Base-by-base conservation (phyloP, 2,113 vertebrate genomes). In the Eulemur macaco region DNA sequence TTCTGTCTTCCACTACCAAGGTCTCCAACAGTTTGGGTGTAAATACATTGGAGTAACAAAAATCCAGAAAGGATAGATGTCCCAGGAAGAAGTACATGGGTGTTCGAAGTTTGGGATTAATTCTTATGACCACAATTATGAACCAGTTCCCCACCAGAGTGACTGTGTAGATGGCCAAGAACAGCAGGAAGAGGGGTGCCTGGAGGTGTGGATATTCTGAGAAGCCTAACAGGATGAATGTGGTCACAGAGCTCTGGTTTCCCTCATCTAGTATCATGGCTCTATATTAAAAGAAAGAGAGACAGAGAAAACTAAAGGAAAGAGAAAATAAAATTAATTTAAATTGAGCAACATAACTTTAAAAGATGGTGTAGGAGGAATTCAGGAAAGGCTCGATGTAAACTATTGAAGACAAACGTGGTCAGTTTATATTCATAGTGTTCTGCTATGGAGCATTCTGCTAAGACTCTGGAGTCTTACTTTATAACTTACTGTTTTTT, bases 1-100 rank as follows among this genome's bases (percentile, higher is more conserved):
- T 60, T 96, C 95, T 98, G 17, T 93, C 69, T 39, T 97, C 87
- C 20, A 64, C 37, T 47, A 96, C 37, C 21, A 98, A 94, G 58
- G 88, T 92, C 37, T 81, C 93, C 15, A 98, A 11, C 1, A 97
- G 77, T 77, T 96, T 97, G 31, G 97, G 97, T 50, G 93, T 96
- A n/a, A 98, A 93, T 6, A 97, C 77, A 9, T 80, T 96, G 58
- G 96, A 97, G 54, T 96, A 97, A 21, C 97, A 97, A 39, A 96
- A 80, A 74, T 96, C 96, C 34, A 96, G 34, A 94, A 96, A 86
- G 27, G 96, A 97, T 4, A 98, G 76, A 3, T 98, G 97, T 6
- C 96, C 94, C 29, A 98, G 96, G 47, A 98, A 98, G 94, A 97
- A 98, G 92, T 97, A 97, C 96, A 97, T 96, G 14, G 92, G 96